phyloP scores from a whole-genome alignment of 2,888 invertebrate species.

The Andrena flavipes region DNA sequence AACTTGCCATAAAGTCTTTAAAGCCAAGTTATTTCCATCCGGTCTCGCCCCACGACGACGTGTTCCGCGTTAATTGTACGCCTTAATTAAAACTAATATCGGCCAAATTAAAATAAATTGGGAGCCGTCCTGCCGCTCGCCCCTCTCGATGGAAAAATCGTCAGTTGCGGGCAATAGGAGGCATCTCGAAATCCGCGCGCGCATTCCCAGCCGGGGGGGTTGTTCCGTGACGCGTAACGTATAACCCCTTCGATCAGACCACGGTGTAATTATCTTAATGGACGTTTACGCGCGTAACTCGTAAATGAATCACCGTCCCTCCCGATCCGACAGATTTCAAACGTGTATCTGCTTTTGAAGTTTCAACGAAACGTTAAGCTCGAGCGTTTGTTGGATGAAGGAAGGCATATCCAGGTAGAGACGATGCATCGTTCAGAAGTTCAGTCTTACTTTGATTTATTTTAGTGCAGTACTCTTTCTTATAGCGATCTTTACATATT shows the following conservation, averaged over 20 bases:
- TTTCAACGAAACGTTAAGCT: background rate
- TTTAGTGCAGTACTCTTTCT: background rate
- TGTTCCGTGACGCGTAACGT: slow-evolving; percentile 27
- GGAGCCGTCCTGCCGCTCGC: slow-evolving; percentile 39
- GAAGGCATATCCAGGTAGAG: slow-evolving; percentile 24
- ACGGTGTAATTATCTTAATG: slow-evolving; percentile 49
- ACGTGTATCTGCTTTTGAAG: background rate
- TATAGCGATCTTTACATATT: slow-evolving; percentile 9
- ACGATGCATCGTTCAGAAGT: slow-evolving; percentile 8
- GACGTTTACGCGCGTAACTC: slow-evolving; percentile 44
- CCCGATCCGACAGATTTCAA: background rate
- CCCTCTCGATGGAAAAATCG: slow-evolving; percentile 4
- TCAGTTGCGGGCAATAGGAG: background rate
- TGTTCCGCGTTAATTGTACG: slow-evolving; percentile 68
- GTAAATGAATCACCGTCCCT: slow-evolving; percentile 33
- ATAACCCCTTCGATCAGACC: slow-evolving; percentile 38
- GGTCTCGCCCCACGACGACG: slow-evolving; percentile 37
- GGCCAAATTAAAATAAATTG: slow-evolving; percentile 73
- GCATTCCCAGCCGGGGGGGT: background rate
- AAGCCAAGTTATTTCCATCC: slow-evolving; percentile 55
- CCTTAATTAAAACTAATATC: slow-evolving; percentile 74
- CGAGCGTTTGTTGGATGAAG: slow-evolving; percentile 15
- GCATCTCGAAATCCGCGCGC: slow-evolving; percentile 1
- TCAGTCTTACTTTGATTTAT: slow-evolving; percentile 29
- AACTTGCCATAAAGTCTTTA: slow-evolving; percentile 55